A percentile compares a stretch with the other conserved stretches of the same genome.
phyloP scores from a whole-genome alignment of 2,113 vertebrate genomes.

The Casuarius casuarius region DNA sequence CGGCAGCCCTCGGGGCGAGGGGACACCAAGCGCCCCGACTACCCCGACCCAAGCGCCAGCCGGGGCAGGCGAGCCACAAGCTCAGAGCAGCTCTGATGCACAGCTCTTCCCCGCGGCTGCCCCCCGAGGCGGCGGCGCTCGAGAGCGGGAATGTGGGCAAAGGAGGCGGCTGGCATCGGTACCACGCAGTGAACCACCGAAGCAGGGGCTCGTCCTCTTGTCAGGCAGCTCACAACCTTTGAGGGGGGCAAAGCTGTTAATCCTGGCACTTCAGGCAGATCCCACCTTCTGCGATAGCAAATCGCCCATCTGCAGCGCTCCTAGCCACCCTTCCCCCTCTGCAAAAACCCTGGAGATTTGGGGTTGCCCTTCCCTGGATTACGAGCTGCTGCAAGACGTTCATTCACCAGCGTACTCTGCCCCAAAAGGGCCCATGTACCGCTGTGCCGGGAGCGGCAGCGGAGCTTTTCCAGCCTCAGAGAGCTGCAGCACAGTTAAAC shows the following conservation, averaged over 20 bases:
- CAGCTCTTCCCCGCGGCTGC: accelerated
- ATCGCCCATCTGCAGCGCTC: neutral
- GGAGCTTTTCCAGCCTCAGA: neutral
- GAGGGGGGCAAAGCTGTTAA: neutral
- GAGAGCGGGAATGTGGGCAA: no score
- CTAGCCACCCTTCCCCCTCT: neutral
- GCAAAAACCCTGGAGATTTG: neutral
- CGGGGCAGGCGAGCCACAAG: neutral
- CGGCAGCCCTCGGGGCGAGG: neutral
- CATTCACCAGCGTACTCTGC: neutral
- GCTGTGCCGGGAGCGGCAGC: neutral
- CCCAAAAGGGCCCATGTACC: neutral
- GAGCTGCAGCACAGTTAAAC: neutral
- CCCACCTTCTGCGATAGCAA: neutral
- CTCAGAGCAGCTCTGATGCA: neutral
- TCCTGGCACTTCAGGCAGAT: neutral
- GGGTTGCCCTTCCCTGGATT: neutral
- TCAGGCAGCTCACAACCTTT: neutral
- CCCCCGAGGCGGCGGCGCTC: neutral
- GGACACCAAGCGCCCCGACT: neutral
- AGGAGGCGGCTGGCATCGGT: neutral
- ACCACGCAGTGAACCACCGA: neutral
- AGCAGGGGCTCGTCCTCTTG: neutral
- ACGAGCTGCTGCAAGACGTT: neutral
- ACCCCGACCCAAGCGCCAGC: neutral